Base-by-base conservation (phyloP, 2,797 vertebrate genomes). In the Halcyon smyrnensis region DNA sequence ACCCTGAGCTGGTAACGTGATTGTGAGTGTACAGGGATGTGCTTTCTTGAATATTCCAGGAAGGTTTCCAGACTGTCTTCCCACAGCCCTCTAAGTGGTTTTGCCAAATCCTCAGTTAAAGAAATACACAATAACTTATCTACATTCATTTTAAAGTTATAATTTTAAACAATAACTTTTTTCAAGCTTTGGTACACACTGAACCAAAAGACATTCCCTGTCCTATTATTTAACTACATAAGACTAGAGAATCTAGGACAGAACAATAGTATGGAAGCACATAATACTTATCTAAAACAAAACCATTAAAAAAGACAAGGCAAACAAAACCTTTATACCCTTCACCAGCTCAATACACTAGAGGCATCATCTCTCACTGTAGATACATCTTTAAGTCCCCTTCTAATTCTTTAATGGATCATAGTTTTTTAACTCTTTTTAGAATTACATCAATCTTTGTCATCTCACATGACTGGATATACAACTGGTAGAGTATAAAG, bases 1-100 rank as follows among this genome's bases (percentile, higher is more conserved):
- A 76, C 3, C 6, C 37, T 28, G 34, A 90, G 34, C 32, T 4
- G 1, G 45, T 70, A 85, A 57, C 4, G 57, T 16, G 28, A 48
- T 4, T 8, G 1, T 5, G 27, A 65, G 7, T 3, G 2, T 2
- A 62, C 11, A 45, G 45, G 13, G 37, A 65, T 39, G 10, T 23
- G 41, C 11, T 76, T 62, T 65, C 50, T n/a, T 76, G 28, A 30
- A 24, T 12, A 70, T 8, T 17, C 12, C 41, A 84, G 21, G 28
- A 67, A 67, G 25, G 32, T 37, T 65, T 79, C 59, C 59, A 87
- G 18, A 62, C 24, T 63, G 12, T 71, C 24, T n/a, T 70, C 43
- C 27, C 7, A 77, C 24, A 91, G 14, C 5, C 37, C 21, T 14
- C 20, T 25, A 53, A 27, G 60, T 27, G 21, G n/a, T 68, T 87